Evolutionary conservation across 2,888 invertebrate genomes (phyloP).

Genomic region (Aleiodes testaceus): DNA sequence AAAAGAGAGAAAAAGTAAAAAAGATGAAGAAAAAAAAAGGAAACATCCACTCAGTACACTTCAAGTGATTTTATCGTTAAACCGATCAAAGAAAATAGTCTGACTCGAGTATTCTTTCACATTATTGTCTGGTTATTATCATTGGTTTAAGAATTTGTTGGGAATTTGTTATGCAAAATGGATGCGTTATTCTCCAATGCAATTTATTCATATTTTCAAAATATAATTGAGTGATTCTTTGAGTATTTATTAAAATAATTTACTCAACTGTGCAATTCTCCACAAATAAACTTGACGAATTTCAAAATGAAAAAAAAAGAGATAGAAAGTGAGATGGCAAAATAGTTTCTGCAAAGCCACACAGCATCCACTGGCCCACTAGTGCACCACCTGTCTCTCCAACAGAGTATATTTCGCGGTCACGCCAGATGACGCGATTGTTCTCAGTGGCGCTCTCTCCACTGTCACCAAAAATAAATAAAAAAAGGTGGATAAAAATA

Average conservation of each 20-base stretch:
- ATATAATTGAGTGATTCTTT: too few species aligned
- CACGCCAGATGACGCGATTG: slow-evolving; percentile 41
- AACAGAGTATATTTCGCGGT: slow-evolving; percentile 36
- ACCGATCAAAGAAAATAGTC: slow-evolving; percentile 31
- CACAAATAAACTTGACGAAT: slow-evolving; percentile 10
- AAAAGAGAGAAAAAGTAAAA: background rate
- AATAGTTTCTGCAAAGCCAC: slow-evolving; percentile 22
- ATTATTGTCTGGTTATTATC: slow-evolving; percentile 21
- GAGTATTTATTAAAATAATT: background rate
- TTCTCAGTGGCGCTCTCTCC: slow-evolving; percentile 35
- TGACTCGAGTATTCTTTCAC: background rate
- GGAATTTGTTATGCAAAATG: background rate
- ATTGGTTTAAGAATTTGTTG: slow-evolving; percentile 21
- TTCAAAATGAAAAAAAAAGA: background rate
- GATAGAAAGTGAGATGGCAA: background rate
- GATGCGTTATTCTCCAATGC: background rate
- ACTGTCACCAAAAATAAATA: slow-evolving; percentile 33
- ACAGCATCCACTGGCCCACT: slow-evolving; percentile 23
- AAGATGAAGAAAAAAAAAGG: background rate
- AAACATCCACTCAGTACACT: slow-evolving; percentile 16
- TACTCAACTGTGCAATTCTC: background rate
- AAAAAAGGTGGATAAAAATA: background rate
- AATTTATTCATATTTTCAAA: too few species aligned
- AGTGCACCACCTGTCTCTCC: slow-evolving; percentile 39
- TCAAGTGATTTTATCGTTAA: slow-evolving; percentile 22